Evolutionary conservation across 1,140 invertebrate species (phyloP), one percentile per base, ranked within the genome.

Genomic region (Tetramorium alpestre): DNA sequence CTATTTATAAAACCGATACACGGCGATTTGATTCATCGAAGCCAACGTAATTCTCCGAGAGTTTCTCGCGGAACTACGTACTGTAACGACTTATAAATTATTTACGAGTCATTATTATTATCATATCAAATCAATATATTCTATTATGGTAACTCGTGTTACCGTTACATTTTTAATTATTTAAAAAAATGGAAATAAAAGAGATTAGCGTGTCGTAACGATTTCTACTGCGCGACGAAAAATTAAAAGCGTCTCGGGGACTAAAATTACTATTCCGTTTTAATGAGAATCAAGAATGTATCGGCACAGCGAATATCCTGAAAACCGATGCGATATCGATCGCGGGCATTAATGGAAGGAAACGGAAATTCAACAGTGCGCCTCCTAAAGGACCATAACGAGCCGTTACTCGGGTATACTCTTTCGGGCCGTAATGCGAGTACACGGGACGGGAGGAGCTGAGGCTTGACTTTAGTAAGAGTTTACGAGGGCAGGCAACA

Each of bases 361-460:
- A 89, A 65, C 89, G 90, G 91, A 92, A 91, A 91, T 89, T 91
- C 76, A 73, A 85, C 88, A 77, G 86, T 64, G 84, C 70, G 87
- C 90, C 81, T 90, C 81, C 89, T 81, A 76, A 25, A 89, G 85
- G 85, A 88, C 77, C 81, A 85, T 88, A 92, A 92, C 89, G 91
- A 92, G 88, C 77, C 88, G 90, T 88, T 92, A 91, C 81, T 82
- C 78, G 87, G 80, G 67, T 86, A 92, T 81, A 86, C 87, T 86
- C 87, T 90, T 91, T 89, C 88, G 85, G 77, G 86, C 65, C 86
- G 84, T 92, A 92, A 91, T 90, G 91, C 86, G 88, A 89, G 91
- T 91, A 94, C 94, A 94, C 88, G 93, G 91, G 94, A 94, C 94
- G 93, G 94, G 94, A 94, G 94, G 94, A 95, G 94, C 88, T 85